A percentile compares a stretch with the other conserved stretches of the same genome.
Evolutionary conservation across 2,113 vertebrate species (phyloP).

Genomic region (Chunga burmeisteri): DNA sequence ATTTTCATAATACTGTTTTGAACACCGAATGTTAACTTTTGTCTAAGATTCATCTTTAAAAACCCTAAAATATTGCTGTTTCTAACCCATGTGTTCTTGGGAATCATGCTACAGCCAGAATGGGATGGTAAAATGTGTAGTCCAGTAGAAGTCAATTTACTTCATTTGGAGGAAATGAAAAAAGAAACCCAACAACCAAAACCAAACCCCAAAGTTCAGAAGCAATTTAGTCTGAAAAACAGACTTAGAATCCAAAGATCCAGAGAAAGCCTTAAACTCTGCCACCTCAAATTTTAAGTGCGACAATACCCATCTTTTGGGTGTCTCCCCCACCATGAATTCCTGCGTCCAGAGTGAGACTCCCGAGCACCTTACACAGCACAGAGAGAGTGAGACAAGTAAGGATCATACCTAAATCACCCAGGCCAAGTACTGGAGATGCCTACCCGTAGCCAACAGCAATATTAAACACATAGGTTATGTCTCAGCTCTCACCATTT

Average conservation of each 20-base stretch:
- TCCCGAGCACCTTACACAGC: not conserved
- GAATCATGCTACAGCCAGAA: not conserved
- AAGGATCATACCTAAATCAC: not conserved
- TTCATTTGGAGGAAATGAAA: not conserved
- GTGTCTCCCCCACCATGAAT: not conserved
- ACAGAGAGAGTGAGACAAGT: not conserved
- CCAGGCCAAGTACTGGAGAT: not conserved
- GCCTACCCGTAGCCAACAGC: too few species aligned
- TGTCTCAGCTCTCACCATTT: not conserved
- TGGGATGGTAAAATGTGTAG: not conserved
- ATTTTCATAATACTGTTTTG: not conserved
- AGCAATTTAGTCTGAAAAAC: not conserved
- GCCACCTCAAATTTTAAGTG: not conserved
- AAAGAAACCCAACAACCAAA: not conserved
- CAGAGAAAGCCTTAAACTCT: not conserved
- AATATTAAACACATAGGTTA: not conserved
- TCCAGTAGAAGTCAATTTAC: not conserved
- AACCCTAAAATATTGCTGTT: not conserved
- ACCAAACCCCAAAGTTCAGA: not conserved
- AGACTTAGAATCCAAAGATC: not conserved
- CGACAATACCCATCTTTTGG: not conserved
- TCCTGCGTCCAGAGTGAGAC: not conserved
- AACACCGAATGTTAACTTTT: not conserved
- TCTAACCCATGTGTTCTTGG: not conserved
- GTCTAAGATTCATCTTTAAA: not conserved